phyloP scores from a whole-genome alignment of 2,797 vertebrate genomes.

The Xiphophorus birchmanni region DNA sequence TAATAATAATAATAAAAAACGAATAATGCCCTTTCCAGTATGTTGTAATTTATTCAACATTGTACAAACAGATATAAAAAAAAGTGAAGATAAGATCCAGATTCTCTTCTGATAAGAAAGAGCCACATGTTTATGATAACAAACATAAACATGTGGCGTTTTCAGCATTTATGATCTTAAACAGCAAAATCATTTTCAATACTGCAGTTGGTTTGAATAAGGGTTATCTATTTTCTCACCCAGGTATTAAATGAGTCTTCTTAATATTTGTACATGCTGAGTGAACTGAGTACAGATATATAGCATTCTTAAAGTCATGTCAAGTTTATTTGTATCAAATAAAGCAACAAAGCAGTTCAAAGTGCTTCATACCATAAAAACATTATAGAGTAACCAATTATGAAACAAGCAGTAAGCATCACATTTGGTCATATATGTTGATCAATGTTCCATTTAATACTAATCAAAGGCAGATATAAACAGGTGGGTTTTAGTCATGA shows the following conservation, averaged over 20 bases:
- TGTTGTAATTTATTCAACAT: not conserved
- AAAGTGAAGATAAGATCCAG: not conserved
- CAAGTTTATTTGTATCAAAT: too few relatives aligned
- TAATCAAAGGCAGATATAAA: too few relatives aligned
- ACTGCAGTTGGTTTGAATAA: not conserved
- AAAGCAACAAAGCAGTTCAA: too few relatives aligned
- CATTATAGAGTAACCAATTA: too few relatives aligned
- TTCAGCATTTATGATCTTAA: conserved; percentile 7
- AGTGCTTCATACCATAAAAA: too few relatives aligned
- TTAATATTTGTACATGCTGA: not conserved
- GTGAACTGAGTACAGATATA: not conserved
- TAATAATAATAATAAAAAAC: not conserved
- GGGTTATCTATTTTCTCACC: not conserved
- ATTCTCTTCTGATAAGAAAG: not conserved
- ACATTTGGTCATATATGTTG: too few relatives aligned
- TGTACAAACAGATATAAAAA: not conserved
- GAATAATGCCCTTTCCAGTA: not conserved
- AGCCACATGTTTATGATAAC: not conserved
- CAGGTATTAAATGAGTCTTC: not conserved
- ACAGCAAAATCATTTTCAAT: not conserved
- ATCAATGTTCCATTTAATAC: too few relatives aligned
- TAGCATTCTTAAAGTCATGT: not conserved
- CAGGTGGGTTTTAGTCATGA: too few relatives aligned
- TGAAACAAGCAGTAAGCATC: too few relatives aligned
- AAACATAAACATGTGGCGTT: not conserved